Conservation (phyloP, 2,113 vertebrate species). For the Leptosomus discolor region DNA sequence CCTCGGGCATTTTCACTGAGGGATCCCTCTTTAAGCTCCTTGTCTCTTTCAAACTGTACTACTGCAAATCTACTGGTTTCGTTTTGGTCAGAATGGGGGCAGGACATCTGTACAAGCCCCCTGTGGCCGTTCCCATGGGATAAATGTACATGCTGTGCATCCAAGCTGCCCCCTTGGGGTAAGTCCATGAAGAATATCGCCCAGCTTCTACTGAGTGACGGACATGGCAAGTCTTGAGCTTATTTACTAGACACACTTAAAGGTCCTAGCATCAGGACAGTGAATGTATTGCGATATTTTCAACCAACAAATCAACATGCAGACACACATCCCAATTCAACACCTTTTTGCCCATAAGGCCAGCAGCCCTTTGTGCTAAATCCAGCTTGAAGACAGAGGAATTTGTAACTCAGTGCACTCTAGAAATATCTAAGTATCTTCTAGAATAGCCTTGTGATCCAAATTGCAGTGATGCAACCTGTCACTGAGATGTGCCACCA, state of each 20-base stretch:
- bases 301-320: background rate
- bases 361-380: background rate
- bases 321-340: background rate
- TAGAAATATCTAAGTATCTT: background rate
- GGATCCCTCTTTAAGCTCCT: slow-evolving; percentile 1
- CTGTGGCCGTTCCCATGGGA: background rate
- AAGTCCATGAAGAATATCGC: background rate
- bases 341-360: background rate
- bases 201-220: background rate
- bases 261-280: background rate
- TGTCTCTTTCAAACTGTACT: background rate
- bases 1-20: background rate
- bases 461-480: background rate
- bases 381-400: background rate
- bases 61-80: background rate
- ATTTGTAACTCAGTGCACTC: background rate
- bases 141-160: background rate
- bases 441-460: background rate
- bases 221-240: background rate
- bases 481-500: background rate
- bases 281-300: background rate
- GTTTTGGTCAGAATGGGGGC: background rate
- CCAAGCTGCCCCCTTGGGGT: background rate
- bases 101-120: background rate
- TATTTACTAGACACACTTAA: background rate